Evolutionary conservation across 2,888 invertebrate species (phyloP).

Genomic region (Chrysomela aeneicollis): DNA sequence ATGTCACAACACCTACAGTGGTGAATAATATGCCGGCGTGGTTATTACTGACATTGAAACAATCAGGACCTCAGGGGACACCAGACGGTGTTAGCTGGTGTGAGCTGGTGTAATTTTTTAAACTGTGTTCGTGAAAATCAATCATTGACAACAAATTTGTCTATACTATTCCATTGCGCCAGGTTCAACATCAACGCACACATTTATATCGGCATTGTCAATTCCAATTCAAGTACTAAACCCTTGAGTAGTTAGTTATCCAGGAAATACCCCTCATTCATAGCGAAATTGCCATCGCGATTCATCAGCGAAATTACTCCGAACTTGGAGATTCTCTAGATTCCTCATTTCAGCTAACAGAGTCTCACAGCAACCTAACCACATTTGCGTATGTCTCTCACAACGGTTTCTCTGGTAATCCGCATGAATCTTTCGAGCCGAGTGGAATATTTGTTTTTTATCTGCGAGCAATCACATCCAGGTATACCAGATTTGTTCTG

Average conservation of each 20-base stretch:
- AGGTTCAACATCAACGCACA: too few relatives aligned
- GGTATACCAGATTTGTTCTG: conserved; percentile 6
- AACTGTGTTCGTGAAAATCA: too few relatives aligned
- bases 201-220: background rate
- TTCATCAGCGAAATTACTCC: background rate
- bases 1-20: too few relatives aligned
- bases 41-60: too few relatives aligned
- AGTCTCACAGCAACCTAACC: background rate
- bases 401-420: conserved; percentile 10
- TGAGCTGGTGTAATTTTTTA: too few relatives aligned
- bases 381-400: background rate
- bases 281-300: background rate
- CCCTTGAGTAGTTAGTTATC: background rate
- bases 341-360: background rate
- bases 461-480: conserved; percentile 5
- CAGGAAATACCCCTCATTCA: background rate
- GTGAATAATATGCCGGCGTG: too few relatives aligned
- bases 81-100: too few relatives aligned
- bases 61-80: too few relatives aligned
- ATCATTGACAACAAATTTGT: too few relatives aligned
- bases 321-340: background rate
- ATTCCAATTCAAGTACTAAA: background rate
- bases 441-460: conserved; percentile 23
- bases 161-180: too few relatives aligned
- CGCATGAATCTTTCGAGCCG: conserved; percentile 22